Percentiles rank a stretch among this genome's conserved stretches.
Conservation (phyloP, 2,113 vertebrate species). For the Mobula birostris region DNA sequence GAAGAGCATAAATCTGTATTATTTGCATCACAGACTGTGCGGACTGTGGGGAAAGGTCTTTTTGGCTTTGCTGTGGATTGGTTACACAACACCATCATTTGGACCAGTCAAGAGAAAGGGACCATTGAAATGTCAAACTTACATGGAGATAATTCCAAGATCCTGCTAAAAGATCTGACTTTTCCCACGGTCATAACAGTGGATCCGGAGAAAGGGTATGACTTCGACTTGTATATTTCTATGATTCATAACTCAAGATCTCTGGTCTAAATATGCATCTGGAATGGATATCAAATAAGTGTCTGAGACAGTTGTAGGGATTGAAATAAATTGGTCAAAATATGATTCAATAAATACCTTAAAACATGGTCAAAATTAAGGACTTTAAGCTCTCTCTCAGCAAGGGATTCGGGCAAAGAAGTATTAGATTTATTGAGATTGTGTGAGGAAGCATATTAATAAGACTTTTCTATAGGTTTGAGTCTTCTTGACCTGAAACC, state of each 20-base stretch:
- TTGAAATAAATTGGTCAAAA: too few species aligned
- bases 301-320: neutral
- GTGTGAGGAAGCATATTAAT: neutral
- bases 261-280: neutral
- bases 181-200: slow-evolving; percentile 62
- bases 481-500: neutral
- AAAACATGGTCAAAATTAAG: neutral
- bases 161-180: slow-evolving; percentile 62
- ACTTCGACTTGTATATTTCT: neutral
- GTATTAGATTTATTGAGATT: neutral
- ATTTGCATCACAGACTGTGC: slow-evolving; percentile 61
- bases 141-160: slow-evolving; percentile 62
- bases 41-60: slow-evolving; percentile 66
- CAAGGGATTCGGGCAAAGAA: neutral
- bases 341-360: neutral
- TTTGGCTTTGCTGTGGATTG: slow-evolving; percentile 83
- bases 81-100: slow-evolving; percentile 70
- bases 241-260: neutral
- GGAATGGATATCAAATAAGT: neutral
- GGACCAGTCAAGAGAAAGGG: slow-evolving; percentile 70
- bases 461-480: neutral
- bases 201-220: slow-evolving; percentile 78
- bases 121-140: slow-evolving; percentile 67
- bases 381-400: neutral
- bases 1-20: neutral